Base-by-base conservation (phyloP, 2,888 invertebrate species). In the Cancer borealis region DNA sequence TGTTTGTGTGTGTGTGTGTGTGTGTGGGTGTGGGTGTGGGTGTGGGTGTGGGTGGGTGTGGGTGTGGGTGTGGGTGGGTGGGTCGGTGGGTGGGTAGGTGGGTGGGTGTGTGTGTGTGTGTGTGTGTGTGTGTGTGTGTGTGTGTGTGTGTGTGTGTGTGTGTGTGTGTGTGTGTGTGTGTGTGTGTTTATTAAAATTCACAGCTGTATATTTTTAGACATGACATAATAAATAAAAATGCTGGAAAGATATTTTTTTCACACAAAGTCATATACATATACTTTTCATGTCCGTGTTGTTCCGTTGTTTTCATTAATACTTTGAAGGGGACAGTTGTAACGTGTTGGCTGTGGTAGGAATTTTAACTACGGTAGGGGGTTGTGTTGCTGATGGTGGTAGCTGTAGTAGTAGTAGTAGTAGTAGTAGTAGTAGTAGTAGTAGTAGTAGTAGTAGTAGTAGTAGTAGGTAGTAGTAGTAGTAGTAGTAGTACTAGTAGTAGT, bases 91-190 rank as follows among this genome's bases (percentile, higher is more conserved):
- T n/a, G n/a, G n/a, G n/a, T n/a, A n/a, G n/a, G n/a, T n/a, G n/a
- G n/a, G n/a, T n/a, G n/a, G n/a, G n/a, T n/a, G 73, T 79, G 73
- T 79, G 73, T 79, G 73, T 79, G 73, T 79, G 73, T 60, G 60
- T 60, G 60, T 60, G 60, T 60, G 60, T 60, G 60, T 60, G 60
- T 79, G 73, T 79, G 73, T 79, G 73, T 79, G 79, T 79, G 79
- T 79, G 79, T 79, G 79, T 79, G 79, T 79, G 79, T 79, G 79
- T 79, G 79, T 79, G 79, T 79, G 79, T 79, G 79, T 79, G 79
- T 79, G 79, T 79, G 30, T 79, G 79, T 79, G 79, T 79, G 79
- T 79, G 79, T 79, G 66, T 66, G 66, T 66, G 66, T 66, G 66
- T 66, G n/a, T n/a, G n/a, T 1, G 21, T n/a, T 66, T 66, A 66